phyloP scores from a whole-genome alignment of 2,888 invertebrate species.

The Spialia ferax region DNA sequence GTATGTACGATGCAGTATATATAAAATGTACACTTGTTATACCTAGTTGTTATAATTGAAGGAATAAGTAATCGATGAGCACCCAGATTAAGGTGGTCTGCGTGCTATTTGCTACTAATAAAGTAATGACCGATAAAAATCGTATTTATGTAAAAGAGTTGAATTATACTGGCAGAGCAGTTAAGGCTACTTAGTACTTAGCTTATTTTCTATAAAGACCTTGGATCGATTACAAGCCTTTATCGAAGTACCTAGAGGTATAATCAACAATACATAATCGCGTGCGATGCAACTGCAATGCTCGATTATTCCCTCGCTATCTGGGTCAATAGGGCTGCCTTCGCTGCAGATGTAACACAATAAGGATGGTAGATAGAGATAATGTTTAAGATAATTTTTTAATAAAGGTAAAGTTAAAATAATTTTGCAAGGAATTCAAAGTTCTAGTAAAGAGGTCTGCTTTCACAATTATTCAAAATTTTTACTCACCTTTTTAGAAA shows the following conservation, averaged over 20 bases:
- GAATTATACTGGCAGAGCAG: background rate
- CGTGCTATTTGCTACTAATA: no score
- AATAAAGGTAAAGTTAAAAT: background rate
- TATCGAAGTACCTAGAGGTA: background rate
- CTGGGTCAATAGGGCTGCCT: constrained; percentile 11
- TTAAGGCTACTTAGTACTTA: background rate
- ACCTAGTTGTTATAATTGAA: no score
- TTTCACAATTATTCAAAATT: no score
- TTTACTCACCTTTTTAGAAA: no score
- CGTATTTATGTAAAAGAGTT: background rate
- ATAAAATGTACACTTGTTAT: no score
- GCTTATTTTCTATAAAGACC: background rate
- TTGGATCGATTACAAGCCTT: background rate
- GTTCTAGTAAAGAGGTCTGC: no score
- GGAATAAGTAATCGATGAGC: no score
- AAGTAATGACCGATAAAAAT: no score
- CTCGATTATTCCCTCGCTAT: constrained; percentile 10
- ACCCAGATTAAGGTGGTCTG: no score
- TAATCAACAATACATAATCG: constrained; percentile 13
- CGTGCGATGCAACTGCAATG: constrained; percentile 20
- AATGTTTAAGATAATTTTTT: background rate
- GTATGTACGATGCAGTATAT: no score
- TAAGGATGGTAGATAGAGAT: background rate
- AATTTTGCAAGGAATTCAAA: no score
- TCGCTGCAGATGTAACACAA: background rate